phyloP scores from a whole-genome alignment of 2,113 vertebrate species.

The Siniperca chuatsi region DNA sequence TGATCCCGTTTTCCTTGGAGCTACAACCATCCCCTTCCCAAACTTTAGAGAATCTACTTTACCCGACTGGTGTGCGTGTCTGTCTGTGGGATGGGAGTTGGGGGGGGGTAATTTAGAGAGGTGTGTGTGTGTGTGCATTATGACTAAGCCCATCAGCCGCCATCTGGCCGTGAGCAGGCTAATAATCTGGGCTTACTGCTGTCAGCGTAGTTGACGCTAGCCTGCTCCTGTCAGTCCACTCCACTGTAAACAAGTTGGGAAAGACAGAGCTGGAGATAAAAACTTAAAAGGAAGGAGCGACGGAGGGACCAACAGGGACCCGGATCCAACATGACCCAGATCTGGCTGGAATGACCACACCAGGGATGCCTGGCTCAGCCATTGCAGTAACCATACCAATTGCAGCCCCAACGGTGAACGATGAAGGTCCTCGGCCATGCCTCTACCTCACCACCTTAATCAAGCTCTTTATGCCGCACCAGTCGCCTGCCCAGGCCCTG shows the following conservation, averaged over 20 bases:
- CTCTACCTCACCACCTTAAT: slow-evolving; percentile 69
- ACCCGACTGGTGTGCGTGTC: slow-evolving; percentile 15
- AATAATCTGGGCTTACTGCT: slow-evolving; percentile 86
- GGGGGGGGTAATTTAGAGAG: slow-evolving; percentile 37
- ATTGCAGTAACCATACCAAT: slow-evolving; percentile 31
- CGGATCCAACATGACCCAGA: slow-evolving; percentile 43
- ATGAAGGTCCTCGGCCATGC: slow-evolving; percentile 57
- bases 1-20: slow-evolving; percentile 46
- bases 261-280: slow-evolving; percentile 17
- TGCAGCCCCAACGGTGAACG: not conserved
- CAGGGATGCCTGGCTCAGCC: not conserved
- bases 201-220: slow-evolving; percentile 67
- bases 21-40: slow-evolving; percentile 30
- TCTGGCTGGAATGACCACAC: slow-evolving; percentile 43
- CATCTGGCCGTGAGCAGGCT: slow-evolving; percentile 86
- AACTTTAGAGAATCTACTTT: slow-evolving; percentile 50
- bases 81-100: slow-evolving; percentile 32
- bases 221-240: slow-evolving; percentile 43
- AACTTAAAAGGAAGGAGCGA: slow-evolving; percentile 57
- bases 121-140: slow-evolving; percentile 63
- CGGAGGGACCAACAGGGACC: slow-evolving; percentile 18
- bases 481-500: slow-evolving; percentile 64
- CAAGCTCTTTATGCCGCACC: slow-evolving; percentile 71
- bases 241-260: slow-evolving; percentile 48
- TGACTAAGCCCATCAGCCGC: slow-evolving; percentile 83